Evolutionary conservation across 2,113 vertebrate species (phyloP).

Genomic region (Alligator mississippiensis): DNA sequence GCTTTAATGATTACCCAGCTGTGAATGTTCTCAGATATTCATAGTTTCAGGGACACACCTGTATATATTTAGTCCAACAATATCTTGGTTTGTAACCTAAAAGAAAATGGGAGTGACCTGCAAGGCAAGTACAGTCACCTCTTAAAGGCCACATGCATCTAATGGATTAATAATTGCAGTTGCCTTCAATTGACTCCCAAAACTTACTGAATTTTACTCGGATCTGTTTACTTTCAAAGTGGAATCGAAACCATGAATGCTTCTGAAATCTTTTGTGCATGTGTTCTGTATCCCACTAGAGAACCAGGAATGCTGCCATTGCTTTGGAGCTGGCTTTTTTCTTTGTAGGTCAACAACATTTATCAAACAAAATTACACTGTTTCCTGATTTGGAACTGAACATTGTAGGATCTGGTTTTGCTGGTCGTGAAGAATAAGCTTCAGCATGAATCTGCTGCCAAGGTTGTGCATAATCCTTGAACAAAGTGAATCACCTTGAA

Average conservation of each 20-base stretch:
- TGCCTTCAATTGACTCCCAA: not conserved
- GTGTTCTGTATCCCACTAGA: not conserved
- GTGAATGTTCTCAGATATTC: not conserved
- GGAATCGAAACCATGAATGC: not conserved
- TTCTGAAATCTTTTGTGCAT: not conserved
- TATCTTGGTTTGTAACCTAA: not conserved
- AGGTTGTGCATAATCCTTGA: not conserved
- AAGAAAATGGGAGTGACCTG: not conserved
- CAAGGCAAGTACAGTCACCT: not conserved
- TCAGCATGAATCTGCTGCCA: not conserved
- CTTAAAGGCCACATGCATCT: not conserved
- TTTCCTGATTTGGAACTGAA: slow-evolving; percentile 11
- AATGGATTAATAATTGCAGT: not conserved
- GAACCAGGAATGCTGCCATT: fast-evolving
- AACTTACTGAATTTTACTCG: not conserved
- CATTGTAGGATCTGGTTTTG: not conserved
- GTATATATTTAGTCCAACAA: not conserved
- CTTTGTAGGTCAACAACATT: not conserved
- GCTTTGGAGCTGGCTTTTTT: not conserved
- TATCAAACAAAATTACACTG: not conserved
- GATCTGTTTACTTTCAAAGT: not conserved
- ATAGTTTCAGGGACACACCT: fast-evolving
- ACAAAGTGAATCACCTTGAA: slow-evolving; percentile 12
- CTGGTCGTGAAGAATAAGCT: slow-evolving; percentile 36
- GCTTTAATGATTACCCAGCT: not conserved